Percentiles rank a stretch among this genome's conserved stretches.
phyloP scores from a whole-genome alignment of 2,113 vertebrate genomes.

The Varanus komodoensis region DNA sequence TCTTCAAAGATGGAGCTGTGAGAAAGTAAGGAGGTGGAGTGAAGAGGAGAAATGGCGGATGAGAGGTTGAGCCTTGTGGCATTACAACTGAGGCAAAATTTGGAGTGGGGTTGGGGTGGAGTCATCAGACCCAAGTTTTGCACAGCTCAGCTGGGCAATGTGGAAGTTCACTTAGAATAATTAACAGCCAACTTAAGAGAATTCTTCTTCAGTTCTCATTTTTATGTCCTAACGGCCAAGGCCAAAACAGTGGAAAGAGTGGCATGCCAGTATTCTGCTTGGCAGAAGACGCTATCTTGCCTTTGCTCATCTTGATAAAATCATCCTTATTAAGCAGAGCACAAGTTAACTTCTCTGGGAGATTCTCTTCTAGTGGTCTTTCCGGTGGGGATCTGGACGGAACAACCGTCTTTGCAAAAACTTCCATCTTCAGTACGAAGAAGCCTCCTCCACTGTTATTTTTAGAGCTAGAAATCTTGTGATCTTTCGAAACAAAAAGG shows the following conservation, averaged over 20 bases:
- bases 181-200: background rate
- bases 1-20: background rate
- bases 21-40: background rate
- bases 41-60: background rate
- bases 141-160: background rate
- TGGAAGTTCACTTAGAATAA: background rate
- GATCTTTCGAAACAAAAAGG: constrained; percentile 67
- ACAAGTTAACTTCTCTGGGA: constrained; percentile 49
- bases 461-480: constrained; percentile 52
- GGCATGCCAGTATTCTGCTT: background rate
- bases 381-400: background rate
- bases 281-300: background rate
- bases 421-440: background rate
- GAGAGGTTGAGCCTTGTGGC: background rate
- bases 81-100: background rate
- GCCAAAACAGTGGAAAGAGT: constrained; percentile 6
- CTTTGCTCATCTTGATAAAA: constrained; percentile 41
- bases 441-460: constrained; percentile 30
- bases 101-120: background rate
- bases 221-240: background rate
- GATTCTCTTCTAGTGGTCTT: constrained; percentile 40
- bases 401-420: constrained; percentile 51
- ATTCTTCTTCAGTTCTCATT: background rate
- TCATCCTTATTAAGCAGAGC: constrained; percentile 54
- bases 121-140: background rate